Percentiles rank a stretch among this genome's conserved stretches.
Evolutionary conservation across 2,888 invertebrate species (phyloP).

Genomic region (Saturnia japonica): DNA sequence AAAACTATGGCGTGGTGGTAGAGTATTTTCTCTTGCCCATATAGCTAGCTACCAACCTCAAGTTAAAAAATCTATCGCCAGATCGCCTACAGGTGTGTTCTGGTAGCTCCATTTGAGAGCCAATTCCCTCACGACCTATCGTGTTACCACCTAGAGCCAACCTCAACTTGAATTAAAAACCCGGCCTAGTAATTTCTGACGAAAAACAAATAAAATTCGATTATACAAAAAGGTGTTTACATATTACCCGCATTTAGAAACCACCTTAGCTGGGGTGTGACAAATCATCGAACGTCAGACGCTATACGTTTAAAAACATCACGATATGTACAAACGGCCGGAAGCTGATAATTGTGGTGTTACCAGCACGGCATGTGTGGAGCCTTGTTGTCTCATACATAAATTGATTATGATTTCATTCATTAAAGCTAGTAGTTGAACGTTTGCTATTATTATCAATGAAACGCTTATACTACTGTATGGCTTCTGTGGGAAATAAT

Average conservation of each 20-base stretch:
- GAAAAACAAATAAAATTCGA: background rate
- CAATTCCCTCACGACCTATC: too few relatives aligned
- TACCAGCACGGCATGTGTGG: constrained; percentile 43
- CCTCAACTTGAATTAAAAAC: background rate
- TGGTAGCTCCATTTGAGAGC: too few relatives aligned
- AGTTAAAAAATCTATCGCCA: too few relatives aligned
- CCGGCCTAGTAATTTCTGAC: background rate
- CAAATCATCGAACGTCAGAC: constrained; percentile 31
- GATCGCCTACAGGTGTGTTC: too few relatives aligned
- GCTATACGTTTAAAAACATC: constrained; percentile 28
- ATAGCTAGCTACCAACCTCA: too few relatives aligned
- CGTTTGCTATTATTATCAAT: constrained; percentile 17
- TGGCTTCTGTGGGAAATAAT: constrained; percentile 3
- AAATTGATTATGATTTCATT: constrained; percentile 70
- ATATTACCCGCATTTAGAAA: constrained; percentile 3
- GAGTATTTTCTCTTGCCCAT: too few relatives aligned
- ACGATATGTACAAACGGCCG: constrained; percentile 33
- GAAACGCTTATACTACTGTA: constrained; percentile 14
- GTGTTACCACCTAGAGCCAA: too few relatives aligned
- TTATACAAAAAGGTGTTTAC: constrained; percentile 16
- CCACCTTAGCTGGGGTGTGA: constrained; percentile 18
- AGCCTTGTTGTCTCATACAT: constrained; percentile 55
- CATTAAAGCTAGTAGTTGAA: constrained; percentile 45
- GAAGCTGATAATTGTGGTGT: constrained; percentile 44
- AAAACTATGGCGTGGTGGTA: too few relatives aligned